phyloP scores from a whole-genome alignment of 2,888 invertebrate genomes.

The Dasysyrphus albostriatus region DNA sequence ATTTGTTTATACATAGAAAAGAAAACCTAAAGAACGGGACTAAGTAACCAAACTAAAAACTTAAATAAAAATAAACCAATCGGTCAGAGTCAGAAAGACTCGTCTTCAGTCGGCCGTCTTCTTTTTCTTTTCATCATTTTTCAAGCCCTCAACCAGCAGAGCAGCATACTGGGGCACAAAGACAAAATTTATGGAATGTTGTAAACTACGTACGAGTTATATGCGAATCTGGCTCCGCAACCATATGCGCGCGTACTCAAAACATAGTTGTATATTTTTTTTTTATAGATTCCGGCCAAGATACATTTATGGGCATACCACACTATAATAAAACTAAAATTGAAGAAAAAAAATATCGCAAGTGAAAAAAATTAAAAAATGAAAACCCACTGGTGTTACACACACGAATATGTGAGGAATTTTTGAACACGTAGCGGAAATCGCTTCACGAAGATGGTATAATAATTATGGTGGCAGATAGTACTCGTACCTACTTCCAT shows the following conservation, averaged over 20 bases:
- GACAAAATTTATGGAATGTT: conserved; percentile 58
- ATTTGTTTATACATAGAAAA: background rate
- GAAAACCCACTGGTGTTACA: conserved; percentile 25
- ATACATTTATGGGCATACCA: conserved; percentile 55
- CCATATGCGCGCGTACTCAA: conserved; percentile 37
- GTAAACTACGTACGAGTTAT: background rate
- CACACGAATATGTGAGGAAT: conserved; percentile 47
- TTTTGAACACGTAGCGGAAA: conserved; percentile 66
- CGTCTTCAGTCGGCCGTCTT: background rate
- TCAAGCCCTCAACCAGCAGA: conserved; percentile 32
- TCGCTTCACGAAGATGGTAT: conserved; percentile 32
- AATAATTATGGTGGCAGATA: background rate
- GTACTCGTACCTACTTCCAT: conserved; percentile 26
- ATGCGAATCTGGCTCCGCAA: conserved; percentile 10
- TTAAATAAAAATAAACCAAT: conserved; percentile 49
- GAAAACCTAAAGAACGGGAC: conserved; percentile 10
- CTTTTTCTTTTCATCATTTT: background rate
- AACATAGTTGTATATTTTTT: conserved; percentile 55
- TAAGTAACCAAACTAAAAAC: conserved; percentile 33
- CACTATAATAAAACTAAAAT: conserved; percentile 14
- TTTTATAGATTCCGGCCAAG: conserved; percentile 56
- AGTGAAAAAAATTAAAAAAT: conserved; percentile 13
- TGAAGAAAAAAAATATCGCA: conserved; percentile 10
- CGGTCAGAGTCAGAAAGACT: conserved; percentile 24
- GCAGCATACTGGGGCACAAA: conserved; percentile 6